These are phyloP conservation scores for Ambastaia sidthimunki DNA, from an alignment of 2,797 vertebrate species.

Conservation along the genomic window DNA sequence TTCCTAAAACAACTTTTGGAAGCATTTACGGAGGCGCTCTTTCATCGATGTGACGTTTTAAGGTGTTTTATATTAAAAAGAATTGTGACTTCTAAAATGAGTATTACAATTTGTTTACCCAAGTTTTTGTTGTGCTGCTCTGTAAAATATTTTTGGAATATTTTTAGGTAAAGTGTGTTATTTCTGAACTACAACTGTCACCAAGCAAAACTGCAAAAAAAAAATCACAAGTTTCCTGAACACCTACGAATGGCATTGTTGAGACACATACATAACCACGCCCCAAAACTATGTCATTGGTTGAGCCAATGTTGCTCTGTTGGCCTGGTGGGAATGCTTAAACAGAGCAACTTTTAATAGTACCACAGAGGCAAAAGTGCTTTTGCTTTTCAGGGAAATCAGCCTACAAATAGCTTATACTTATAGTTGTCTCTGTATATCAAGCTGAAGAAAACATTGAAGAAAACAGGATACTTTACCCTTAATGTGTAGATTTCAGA, in stretches of 20 bases:
- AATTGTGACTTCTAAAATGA: constrained; percentile 81
- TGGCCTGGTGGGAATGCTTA: neutral
- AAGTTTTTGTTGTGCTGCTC: neutral
- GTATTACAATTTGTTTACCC: constrained; percentile 2
- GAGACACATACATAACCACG: neutral
- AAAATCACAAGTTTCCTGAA: neutral
- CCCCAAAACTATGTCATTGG: neutral
- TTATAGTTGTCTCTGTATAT: neutral
- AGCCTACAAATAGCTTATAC: neutral
- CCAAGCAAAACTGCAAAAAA: neutral
- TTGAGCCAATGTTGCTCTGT: neutral
- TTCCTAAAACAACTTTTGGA: constrained; percentile 64
- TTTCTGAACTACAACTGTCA: neutral
- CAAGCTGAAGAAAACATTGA: neutral
- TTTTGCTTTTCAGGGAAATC: neutral
- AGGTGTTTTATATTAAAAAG: constrained; percentile 86
- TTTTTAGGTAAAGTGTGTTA: neutral
- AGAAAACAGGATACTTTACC: neutral
- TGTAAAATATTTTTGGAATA: neutral
- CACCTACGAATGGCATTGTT: neutral
- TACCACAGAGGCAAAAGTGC: neutral
- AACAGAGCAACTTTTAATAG: neutral
- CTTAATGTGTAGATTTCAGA: constrained; percentile 3
- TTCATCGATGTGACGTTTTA: constrained; percentile 74
- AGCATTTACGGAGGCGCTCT: constrained; percentile 67